Conservation (phyloP, 1,140 invertebrate genomes). For the Drosophila suzukii region DNA sequence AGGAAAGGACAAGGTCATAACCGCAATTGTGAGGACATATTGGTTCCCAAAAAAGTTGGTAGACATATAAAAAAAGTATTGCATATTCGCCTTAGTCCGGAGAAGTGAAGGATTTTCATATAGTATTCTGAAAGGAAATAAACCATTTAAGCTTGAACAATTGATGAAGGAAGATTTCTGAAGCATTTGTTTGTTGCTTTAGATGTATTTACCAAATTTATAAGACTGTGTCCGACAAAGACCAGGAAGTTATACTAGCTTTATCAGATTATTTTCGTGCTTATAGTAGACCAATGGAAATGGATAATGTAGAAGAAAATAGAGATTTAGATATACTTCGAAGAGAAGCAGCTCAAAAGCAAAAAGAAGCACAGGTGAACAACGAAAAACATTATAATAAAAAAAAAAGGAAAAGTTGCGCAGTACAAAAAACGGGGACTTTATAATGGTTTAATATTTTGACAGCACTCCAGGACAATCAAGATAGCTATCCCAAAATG, state of each 20-base stretch:
- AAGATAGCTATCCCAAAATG: constrained; percentile 12
- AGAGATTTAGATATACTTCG: not conserved
- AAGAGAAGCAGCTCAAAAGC: not conserved
- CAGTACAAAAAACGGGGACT: constrained; percentile 53
- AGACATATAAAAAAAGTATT: constrained; percentile 28
- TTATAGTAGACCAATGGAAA: not conserved
- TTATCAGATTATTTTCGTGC: not conserved
- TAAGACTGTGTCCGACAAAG: not conserved
- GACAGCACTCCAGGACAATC: not conserved
- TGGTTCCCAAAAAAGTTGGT: constrained; percentile 70
- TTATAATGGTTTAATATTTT: constrained; percentile 25
- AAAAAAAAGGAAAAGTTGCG: constrained; percentile 17
- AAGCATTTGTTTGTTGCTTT: not conserved
- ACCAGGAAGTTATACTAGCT: not conserved
- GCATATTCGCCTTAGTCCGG: constrained; percentile 36
- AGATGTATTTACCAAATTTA: not conserved
- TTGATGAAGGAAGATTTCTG: not conserved
- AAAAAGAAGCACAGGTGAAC: not conserved
- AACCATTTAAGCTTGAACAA: not conserved
- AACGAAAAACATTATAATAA: constrained; percentile 4
- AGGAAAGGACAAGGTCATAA: constrained; percentile 44
- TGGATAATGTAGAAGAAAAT: not conserved
- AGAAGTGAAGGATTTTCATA: constrained; percentile 21
- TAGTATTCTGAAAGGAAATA: not conserved
- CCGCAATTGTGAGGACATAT: constrained; percentile 41